Percentiles rank a stretch among this genome's conserved stretches.
phyloP scores from a whole-genome alignment of 2,888 invertebrate genomes.

The Drosophila mimica region DNA sequence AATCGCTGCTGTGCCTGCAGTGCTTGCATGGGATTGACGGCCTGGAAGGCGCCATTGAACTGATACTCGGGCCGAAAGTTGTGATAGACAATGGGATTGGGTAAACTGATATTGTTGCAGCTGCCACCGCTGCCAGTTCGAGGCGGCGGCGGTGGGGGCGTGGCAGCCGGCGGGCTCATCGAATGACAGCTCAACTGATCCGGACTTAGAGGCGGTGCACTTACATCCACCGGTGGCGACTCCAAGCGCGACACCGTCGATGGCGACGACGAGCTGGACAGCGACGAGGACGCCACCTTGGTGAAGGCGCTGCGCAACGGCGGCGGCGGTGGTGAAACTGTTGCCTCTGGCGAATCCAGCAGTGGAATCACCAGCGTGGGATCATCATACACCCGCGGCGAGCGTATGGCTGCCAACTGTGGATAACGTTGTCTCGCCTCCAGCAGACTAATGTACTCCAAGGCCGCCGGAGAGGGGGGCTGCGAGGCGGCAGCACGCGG shows the following conservation, averaged over 20 bases:
- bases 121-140: slow-evolving; percentile 71
- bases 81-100: slow-evolving; percentile 82
- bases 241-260: slow-evolving; percentile 75
- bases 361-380: slow-evolving; percentile 83
- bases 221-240: slow-evolving; percentile 86
- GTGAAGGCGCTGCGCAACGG: slow-evolving; percentile 91
- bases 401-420: slow-evolving; percentile 78
- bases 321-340: slow-evolving; percentile 60
- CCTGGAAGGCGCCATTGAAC: slow-evolving; percentile 84
- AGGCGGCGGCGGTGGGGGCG: slow-evolving; percentile 88
- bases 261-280: slow-evolving; percentile 70
- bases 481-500: slow-evolving; percentile 70
- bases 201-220: slow-evolving; percentile 91
- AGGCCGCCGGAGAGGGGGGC: slow-evolving; percentile 73
- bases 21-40: slow-evolving; percentile 83
- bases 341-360: slow-evolving; percentile 76
- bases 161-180: slow-evolving; percentile 90
- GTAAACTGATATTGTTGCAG: slow-evolving; percentile 44
- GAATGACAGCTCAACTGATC: slow-evolving; percentile 92
- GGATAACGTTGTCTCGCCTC: slow-evolving; percentile 82
- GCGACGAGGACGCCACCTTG: slow-evolving; percentile 87
- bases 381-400: slow-evolving; percentile 84
- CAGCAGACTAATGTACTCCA: slow-evolving; percentile 79
- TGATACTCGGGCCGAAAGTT: slow-evolving; percentile 84
- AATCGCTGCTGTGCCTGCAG: slow-evolving; percentile 83